Base-by-base conservation (phyloP, 2,888 invertebrate genomes). In the Herminia tarsipennalis region DNA sequence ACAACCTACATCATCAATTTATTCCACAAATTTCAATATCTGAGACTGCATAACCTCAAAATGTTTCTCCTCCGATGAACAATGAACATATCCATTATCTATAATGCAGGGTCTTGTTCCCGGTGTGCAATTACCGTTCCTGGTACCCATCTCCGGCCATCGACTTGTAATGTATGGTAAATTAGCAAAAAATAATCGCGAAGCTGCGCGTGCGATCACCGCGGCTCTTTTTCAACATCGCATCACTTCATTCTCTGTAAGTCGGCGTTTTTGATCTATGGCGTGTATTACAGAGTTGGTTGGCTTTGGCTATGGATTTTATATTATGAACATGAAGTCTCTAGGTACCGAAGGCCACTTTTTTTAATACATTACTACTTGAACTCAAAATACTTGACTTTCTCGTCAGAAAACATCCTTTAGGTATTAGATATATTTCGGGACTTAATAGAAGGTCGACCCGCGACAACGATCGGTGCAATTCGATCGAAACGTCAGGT, bases 151-250 rank as follows among this genome's bases (percentile, higher is more conserved):
- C 71, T 73, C 72, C 71, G 71, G 61, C 52, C 61, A 68, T 71
- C 72, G 68, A 68, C 67, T 58, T 74, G 66, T 62, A 70, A 72
- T 56, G 71, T 72, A 84, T 74, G 85, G 83, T 83, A 79, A 82
- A 86, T 86, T 86, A 85, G 84, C 83, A 83, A 84, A 84, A 85
- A 84, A 85, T 83, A 84, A 84, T 78, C 74, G 71, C 57, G 56
- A 53, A 48, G 38, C 55, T 59, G 61, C 62, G 53, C 58, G 59
- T 68, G 50, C 65, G 59, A 47, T 48, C 54, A 32, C 35, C 46
- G 55, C 59, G 67, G 59, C 56, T 52, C 57, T 61, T 60, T 59
- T 62, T 56, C 54, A 56, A 51, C 48, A 52, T 38, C 56, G 68
- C 57, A 45, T 46, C 39, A 34, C 36, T 56, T 56, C 59, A 55